Base-by-base conservation (phyloP, 2,888 invertebrate species). In the Sipha maydis region DNA sequence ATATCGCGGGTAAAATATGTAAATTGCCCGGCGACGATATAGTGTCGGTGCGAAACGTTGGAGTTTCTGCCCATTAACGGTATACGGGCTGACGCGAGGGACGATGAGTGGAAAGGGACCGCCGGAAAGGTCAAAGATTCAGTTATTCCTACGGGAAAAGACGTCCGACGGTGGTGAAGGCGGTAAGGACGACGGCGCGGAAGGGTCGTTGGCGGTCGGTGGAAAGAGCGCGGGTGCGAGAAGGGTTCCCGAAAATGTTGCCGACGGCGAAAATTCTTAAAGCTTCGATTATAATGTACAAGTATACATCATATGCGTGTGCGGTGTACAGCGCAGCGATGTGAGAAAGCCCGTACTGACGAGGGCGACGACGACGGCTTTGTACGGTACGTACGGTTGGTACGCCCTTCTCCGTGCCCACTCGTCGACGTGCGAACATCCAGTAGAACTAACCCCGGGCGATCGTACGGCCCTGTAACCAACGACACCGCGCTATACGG, bases 101-200 rank as follows among this genome's bases (percentile, higher is more conserved):
- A 41, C 41, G 67, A 56, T 2, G 21, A 28, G 31, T 54, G 5
- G 48, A 5, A 28, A n/a, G 61, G 38, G 61, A n/a, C 61, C 25
- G 5, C 25, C 31, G 41, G 28, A 86, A 79, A 86, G 86, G 79
- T 86, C 79, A 75, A 80, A 86, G 73, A 80, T 41, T 86, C 79
- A 17, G 79, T 19, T 17, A 21, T 14, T 79, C 78, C 71, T 28
- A 1, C 11, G 54, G 77, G 78, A 34, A 71, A 83, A 34, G 17
- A 14, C 48, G 21, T 25, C 17, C 38, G 3, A 19, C 14, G 31
- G 31, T 8, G 4, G 34, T 17, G 3, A 0, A 8, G 54, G 9
- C 0, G 67, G 28, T 17, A 25, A 0, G 7, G 67, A 9, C 28
- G 82, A 19, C 21, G 14, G n/a, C 25, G 69, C 14, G 31, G 34